These are phyloP conservation scores for Mactromeris polynyma DNA, from an alignment of 2,888 invertebrate species.

Conservation along the genomic window DNA sequence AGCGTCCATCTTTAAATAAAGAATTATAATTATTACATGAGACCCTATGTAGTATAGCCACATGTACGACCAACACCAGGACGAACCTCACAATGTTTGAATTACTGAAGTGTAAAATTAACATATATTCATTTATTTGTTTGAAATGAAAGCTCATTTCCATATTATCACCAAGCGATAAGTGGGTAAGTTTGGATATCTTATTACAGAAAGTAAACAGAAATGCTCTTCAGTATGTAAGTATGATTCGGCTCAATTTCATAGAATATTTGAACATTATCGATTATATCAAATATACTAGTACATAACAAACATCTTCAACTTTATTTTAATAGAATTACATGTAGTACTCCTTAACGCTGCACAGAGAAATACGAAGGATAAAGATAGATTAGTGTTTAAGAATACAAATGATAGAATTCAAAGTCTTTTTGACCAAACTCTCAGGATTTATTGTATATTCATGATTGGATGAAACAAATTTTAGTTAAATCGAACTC, in stretches of 20 bases:
- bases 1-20: too few relatives aligned
- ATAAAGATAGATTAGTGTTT: too few relatives aligned
- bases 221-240: neutral
- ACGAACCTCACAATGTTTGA: slow-evolving; percentile 1
- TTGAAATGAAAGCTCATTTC: slow-evolving; percentile 23
- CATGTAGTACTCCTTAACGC: neutral
- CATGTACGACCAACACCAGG: neutral
- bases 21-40: too few relatives aligned
- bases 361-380: neutral
- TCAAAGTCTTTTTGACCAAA: too few relatives aligned
- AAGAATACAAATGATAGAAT: too few relatives aligned
- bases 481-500: too few relatives aligned
- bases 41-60: too few relatives aligned
- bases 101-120: slow-evolving; percentile 21
- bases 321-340: neutral
- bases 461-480: too few relatives aligned
- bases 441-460: too few relatives aligned
- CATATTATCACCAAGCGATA: slow-evolving; percentile 28
- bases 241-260: neutral
- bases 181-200: neutral
- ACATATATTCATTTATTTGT: slow-evolving; percentile 38
- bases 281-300: neutral
- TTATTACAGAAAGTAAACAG: slow-evolving; percentile 2
- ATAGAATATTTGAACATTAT: neutral
- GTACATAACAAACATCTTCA: neutral